Evolutionary conservation across 2,888 invertebrate genomes (phyloP), one percentile per base, ranked within the genome.

Genomic region (Drosophila buzzatii): DNA sequence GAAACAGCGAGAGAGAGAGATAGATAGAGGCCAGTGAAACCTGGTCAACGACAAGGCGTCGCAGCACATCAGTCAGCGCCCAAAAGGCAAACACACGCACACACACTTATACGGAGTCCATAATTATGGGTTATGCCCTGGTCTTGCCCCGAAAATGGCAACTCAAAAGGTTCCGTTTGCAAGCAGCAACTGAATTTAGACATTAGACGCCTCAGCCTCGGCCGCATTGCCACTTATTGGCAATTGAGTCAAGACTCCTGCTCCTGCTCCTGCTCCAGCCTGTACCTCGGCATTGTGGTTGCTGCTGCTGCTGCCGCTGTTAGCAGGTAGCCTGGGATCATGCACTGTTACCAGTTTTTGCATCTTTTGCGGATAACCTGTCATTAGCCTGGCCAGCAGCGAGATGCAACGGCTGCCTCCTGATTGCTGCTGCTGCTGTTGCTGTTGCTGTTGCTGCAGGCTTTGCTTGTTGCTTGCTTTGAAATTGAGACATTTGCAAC

Each of bases 401-500:
- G 57, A 56, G 57, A 58, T 63, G 75, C 69, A 73, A 56, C 51
- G 45, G 57, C 44, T 64, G 65, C 31, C 55, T 65, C 64, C 80
- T 61, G 80, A 79, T 63, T 76, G 74, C 79, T 58, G 64, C 57
- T 66, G 65, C 59, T 52, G 14, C 45, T 79, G 69, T 63, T 41
- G 60, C 39, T 58, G 65, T 51, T 61, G 64, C 45, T 20, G 44
- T 49, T 44, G 53, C 76, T 67, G 53, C 76, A 67, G 77, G 77
- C 81, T 75, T 66, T 65, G 69, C 58, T 69, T 59, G 69, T 69
- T 73, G 71, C 51, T 58, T 65, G 70, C 81, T 51, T 70, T 73
- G 87, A 81, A 89, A 87, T 87, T 90, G 89, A 87, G 86, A 79
- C 84, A 89, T 90, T 85, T 84, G 67, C 83, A 85, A 73, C 68